Evolutionary conservation across 2,113 vertebrate genomes (phyloP), one percentile per base, ranked within the genome.

Genomic region (Probosciger aterrimus): DNA sequence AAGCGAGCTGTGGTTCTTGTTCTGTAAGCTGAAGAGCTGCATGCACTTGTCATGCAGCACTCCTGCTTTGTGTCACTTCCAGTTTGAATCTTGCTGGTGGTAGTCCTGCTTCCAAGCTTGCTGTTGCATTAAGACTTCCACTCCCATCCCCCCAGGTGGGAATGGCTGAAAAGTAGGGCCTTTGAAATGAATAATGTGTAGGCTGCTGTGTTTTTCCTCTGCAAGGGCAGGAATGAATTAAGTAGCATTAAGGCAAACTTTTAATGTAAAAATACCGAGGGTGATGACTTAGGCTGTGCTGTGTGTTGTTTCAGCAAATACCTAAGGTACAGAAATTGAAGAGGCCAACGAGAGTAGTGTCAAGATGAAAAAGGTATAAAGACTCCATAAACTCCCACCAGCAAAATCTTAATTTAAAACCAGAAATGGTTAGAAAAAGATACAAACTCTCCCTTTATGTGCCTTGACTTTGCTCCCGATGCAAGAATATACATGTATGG

Each of bases 31-130:
- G 11, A 89, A 55, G 62, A 68, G 7, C 52, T 41, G 78, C 47
- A 9, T 15, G 23, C 31, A 0, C 69, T 77, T 92, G 64, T 83
- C 74, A 53, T 16, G 28, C 30, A 0, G 57, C 24, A 39, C 12
- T 27, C 0, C 55, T 63, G 50, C 82, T 55, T 28, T 16, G 20
- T 41, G 78, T 62, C 18, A 1, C 44, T 88, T 82, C 37, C 60
- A 3, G 0, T 39, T 30, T 2, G 2, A 59, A 19, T 19, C 2
- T 8, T 39, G 70, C 62, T 76, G 47, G 11, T 31, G 14, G 10
- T 4, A 35, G 83, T 31, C n/a, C 52, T 60, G 14, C 65, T 86
- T 43, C 44, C 33, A 18, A 59, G 59, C 22, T 47, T 87, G 10
- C 53, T 81, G 41, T 53, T 81, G 53, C 13, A 18, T 8, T 88